Evolutionary conservation across 1,140 invertebrate genomes (phyloP), one percentile per base, ranked within the genome.

Genomic region (Lasioglossum albipes): DNA sequence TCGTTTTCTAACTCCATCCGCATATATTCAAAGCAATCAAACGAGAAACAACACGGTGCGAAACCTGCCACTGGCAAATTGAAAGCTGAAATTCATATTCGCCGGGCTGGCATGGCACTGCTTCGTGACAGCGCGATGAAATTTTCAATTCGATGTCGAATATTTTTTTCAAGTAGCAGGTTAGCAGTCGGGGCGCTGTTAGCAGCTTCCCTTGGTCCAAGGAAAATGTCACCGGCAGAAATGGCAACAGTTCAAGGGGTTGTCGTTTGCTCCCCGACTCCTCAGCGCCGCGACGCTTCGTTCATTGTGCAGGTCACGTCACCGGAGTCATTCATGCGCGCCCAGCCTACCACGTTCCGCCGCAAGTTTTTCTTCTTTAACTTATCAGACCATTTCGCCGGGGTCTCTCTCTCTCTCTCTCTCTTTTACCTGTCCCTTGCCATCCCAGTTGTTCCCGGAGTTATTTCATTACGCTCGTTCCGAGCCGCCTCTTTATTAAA

Each of bases 71-170:
- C 42, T 31, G 68, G 31, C 7, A 72, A 79, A 79, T 79, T 79
- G 69, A 72, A 79, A 72, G 65, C 76, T 41, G 61, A 69, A 65
- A 79, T 72, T 72, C 69, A 72, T 79, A 79, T 79, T 69, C 18
- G 31, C 27, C 41, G 13, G 36, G 27, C 27, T 27, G 27, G 27
- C 36, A 5, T 36, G 36, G 36, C 36, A 5, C 1, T 1, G 36
- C 36, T 36, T 36, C 36, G 36, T 42, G 57, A 18, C 57, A 42
- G 0, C 42, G 59, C 18, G 20, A 49, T 45, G 36, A 79, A 49
- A 79, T 79, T 73, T 54, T 31, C 54, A 64, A 54, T 65, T 54
- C 71, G 77, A 59, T n/a, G 57, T 45, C 12, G 77, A 74, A 74
- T 74, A 79, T 73, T 66, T 64, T 13, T 36, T 1, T 22, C 20